Conservation (phyloP, 1,140 invertebrate species). For the Nebria ingens region DNA sequence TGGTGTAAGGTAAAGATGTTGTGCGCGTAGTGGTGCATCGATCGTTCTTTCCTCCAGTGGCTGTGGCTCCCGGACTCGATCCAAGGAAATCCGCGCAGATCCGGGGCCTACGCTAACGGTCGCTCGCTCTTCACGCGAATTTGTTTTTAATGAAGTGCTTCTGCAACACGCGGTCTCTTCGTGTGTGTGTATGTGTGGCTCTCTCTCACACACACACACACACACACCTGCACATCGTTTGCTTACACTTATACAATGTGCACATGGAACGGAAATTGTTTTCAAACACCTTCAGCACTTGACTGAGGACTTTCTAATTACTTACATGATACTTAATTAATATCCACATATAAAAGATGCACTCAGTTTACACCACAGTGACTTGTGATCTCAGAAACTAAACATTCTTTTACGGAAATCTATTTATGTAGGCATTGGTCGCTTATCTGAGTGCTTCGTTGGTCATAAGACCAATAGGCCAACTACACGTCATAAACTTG, state of each 20-base stretch:
- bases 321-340: not conserved
- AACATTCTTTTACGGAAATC: too few relatives aligned
- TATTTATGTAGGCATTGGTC: too few relatives aligned
- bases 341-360: not conserved
- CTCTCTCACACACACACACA: not conserved
- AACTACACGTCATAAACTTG: too few relatives aligned
- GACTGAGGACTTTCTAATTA: not conserved
- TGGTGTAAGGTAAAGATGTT: too few relatives aligned
- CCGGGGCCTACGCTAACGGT: conserved; percentile 3
- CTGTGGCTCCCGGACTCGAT: conserved; percentile 4
- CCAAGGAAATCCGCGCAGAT: conserved; percentile 6
- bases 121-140: not conserved
- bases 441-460: too few relatives aligned
- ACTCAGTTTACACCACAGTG: too few relatives aligned
- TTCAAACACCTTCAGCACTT: not conserved
- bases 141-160: conserved; percentile 8
- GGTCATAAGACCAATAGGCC: too few relatives aligned
- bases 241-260: too few relatives aligned
- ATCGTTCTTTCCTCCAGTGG: not conserved
- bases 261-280: not conserved
- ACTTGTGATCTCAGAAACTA: too few relatives aligned
- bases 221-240: not conserved
- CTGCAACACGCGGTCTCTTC: not conserved
- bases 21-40: too few relatives aligned
- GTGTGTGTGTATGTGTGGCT: too few relatives aligned